Conservation (phyloP, 2,888 invertebrate species). For the Anodontia alba region DNA sequence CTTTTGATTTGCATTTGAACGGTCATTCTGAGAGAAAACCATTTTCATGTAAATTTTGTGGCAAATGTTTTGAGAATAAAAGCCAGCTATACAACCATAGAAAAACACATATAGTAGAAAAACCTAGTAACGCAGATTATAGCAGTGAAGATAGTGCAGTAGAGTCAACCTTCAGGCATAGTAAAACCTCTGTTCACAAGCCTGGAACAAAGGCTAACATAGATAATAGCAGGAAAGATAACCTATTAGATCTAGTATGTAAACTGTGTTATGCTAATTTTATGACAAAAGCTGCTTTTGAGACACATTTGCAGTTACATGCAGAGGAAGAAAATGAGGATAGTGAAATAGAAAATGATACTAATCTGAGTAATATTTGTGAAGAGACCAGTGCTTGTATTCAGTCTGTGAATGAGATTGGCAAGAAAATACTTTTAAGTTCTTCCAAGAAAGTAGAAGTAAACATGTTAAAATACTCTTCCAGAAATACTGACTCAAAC, state of each 20-base stretch:
- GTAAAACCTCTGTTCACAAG: not conserved
- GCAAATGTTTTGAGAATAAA: not conserved
- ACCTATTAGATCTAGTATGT: not conserved
- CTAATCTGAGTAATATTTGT: not conserved
- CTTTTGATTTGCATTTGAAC: slow-evolving; percentile 18
- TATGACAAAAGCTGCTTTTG: slow-evolving; percentile 2
- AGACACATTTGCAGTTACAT: not conserved
- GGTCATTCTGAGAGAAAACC: slow-evolving; percentile 44
- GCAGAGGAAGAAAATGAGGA: slow-evolving; percentile 19
- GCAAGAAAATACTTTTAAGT: no score
- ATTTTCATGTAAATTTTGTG: slow-evolving; percentile 45
- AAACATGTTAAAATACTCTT: not conserved
- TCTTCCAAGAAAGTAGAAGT: not conserved
- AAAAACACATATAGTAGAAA: not conserved
- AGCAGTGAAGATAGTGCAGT: not conserved
- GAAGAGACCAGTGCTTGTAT: not conserved
- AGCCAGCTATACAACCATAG: not conserved
- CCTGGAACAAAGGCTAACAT: not conserved
- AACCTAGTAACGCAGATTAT: not conserved
- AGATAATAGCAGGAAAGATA: no score
- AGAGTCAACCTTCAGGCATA: not conserved
- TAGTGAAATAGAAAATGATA: not conserved
- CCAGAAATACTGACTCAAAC: not conserved
- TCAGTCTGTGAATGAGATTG: no score
- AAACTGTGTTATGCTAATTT: slow-evolving; percentile 3